Evolutionary conservation across 2,113 vertebrate species (phyloP), one percentile per base, ranked within the genome.

Genomic region (Rhea americana): DNA sequence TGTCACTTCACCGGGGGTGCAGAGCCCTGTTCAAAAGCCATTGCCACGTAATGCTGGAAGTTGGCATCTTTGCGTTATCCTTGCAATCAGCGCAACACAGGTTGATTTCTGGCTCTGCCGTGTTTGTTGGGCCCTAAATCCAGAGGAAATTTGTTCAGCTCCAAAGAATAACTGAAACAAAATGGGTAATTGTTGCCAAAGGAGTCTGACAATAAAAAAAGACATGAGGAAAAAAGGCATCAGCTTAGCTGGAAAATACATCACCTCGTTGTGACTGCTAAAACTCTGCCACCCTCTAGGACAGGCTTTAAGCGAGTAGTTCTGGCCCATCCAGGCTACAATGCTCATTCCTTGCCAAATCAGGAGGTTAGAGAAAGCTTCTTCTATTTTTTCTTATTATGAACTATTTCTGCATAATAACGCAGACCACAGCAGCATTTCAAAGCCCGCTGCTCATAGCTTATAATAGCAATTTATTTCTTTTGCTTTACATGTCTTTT

Each of bases 1-100:
- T 39, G 50, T 28, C 19, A 6, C 32, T 56, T 51, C 78, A 62
- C 21, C 37, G 43, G 16, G 22, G 48, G 25, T 35, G 26, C 68
- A 59, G 41, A 24, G 37, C 20, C 14, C 32, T 21, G 19, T 14
- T 41, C 47, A 59, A n/a, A 47, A 20, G 7, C 12, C 26, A 35
- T 30, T 37, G 3, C 8, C 22, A 7, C 18, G 56, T 63, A 25
- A 63, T 35, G 61, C 61, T 15, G 19, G 61, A 56, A 56, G n/a
- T 37, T 62, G 35, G 3, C 4, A 18, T 4, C 28, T 48, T 83
- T 0, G 0, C 15, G 24, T 9, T 48, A 55, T 6, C 48, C 48
- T 25, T 61, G 43, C 13, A 41, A 28, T 8, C 53, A 55, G 10
- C 58, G 11, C 24, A 37, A 65, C 39, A 20, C 39, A 62, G 37